These are phyloP conservation scores for Drosophila acutilabella DNA, from an alignment of 2,888 invertebrate species.

Conservation along the genomic window DNA sequence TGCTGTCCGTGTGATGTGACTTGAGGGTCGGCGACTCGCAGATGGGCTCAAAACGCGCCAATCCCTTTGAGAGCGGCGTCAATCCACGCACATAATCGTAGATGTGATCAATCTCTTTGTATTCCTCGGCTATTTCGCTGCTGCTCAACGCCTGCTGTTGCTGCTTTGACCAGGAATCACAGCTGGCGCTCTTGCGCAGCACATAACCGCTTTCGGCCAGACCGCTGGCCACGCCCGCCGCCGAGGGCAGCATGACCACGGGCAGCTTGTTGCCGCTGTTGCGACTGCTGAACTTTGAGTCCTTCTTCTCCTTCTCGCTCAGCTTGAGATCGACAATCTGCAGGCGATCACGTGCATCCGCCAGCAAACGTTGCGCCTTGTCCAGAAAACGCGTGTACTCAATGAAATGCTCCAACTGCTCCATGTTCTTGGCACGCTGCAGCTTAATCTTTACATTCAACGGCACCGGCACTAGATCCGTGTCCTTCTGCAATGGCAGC, in stretches of 20 bases:
- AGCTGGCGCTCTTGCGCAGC: conserved; percentile 91
- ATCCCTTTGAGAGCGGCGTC: conserved; percentile 93
- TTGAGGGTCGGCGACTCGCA: conserved; percentile 85
- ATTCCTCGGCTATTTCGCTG: conserved; percentile 91
- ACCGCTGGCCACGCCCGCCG: conserved; percentile 82
- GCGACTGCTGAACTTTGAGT: conserved; percentile 84
- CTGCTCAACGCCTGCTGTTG: conserved; percentile 83
- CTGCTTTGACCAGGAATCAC: conserved; percentile 87
- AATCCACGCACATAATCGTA: conserved; percentile 98
- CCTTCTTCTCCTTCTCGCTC: conserved; percentile 87
- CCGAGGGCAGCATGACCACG: conserved; percentile 84
- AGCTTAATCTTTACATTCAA: conserved; percentile 94
- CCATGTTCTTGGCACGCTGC: conserved; percentile 92
- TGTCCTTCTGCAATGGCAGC: conserved; percentile 92
- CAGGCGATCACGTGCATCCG: conserved; percentile 91
- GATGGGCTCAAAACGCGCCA: conserved; percentile 85
- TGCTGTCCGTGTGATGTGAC: conserved; percentile 84
- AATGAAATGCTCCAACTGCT: conserved; percentile 90
- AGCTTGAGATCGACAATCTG: conserved; percentile 93
- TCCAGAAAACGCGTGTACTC: conserved; percentile 92
- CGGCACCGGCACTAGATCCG: conserved; percentile 93
- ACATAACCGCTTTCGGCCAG: conserved; percentile 88
- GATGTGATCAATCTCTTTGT: conserved; percentile 98
- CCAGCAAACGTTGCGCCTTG: conserved; percentile 90
- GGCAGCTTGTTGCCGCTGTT: conserved; percentile 83